A percentile compares a stretch with the other conserved stretches of the same genome.
phyloP scores from a whole-genome alignment of 1,140 invertebrate species.

The Homarus americanus region DNA sequence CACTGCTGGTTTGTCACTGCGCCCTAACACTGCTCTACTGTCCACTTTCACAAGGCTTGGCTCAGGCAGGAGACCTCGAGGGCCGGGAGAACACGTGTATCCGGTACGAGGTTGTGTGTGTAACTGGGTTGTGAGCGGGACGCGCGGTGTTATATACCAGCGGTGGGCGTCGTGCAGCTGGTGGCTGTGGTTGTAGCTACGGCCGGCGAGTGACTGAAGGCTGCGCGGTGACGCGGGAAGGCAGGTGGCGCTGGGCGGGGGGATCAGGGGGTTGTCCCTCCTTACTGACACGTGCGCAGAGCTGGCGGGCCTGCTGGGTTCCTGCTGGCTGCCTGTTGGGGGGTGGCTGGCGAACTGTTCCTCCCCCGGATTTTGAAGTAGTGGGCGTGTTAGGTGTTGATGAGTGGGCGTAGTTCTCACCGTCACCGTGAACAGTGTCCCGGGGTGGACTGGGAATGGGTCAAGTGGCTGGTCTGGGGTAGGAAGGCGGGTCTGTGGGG shows the following conservation, averaged over 20 bases:
- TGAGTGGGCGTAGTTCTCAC: not conserved
- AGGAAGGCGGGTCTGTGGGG: not conserved
- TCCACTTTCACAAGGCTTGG: constrained; percentile 6
- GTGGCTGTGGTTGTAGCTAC: constrained; percentile 12
- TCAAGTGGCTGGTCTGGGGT: not conserved
- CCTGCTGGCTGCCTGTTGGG: not conserved
- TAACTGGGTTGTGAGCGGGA: constrained; percentile 4
- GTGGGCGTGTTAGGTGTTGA: not conserved
- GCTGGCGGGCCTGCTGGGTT: not conserved
- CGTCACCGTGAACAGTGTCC: constrained; percentile 17
- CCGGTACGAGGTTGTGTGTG: not conserved
- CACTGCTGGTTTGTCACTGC: not conserved
- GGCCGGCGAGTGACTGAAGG: constrained; percentile 57
- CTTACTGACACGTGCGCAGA: constrained; percentile 56
- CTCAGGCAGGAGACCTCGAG: not conserved
- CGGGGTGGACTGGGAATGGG: not conserved
- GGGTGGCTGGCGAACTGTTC: not conserved
- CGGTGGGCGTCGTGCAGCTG: constrained; percentile 1
- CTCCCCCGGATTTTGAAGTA: not conserved
- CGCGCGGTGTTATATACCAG: constrained; percentile 39
- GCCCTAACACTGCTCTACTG: not conserved
- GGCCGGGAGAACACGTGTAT: constrained; percentile 22
- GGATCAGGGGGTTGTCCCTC: constrained; percentile 2
- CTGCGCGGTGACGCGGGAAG: constrained; percentile 30
- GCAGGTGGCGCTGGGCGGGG: constrained; percentile 20